Conservation (phyloP, 2,113 vertebrate genomes). For the Chionodraco myersi region DNA sequence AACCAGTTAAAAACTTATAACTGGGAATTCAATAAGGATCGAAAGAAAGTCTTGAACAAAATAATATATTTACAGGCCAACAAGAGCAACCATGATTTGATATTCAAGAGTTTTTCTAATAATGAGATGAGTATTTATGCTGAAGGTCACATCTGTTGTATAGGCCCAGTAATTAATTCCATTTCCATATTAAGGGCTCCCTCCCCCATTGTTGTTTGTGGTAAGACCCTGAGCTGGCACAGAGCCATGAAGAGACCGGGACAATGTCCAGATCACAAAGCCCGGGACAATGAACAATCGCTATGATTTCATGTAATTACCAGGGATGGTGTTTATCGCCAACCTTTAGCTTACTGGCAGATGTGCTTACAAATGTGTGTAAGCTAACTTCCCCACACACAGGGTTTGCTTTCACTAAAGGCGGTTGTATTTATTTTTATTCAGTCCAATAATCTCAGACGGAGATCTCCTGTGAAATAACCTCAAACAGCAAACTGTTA, state of each 20-base stretch:
- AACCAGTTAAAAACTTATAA: neutral
- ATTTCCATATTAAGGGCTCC: constrained; percentile 74
- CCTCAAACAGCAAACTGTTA: constrained; percentile 25
- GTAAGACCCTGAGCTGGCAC: constrained; percentile 66
- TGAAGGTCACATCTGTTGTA: constrained; percentile 78
- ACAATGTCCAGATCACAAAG: constrained; percentile 78
- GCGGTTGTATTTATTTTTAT: constrained; percentile 34
- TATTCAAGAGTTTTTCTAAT: constrained; percentile 3
- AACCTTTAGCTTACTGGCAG: constrained; percentile 39
- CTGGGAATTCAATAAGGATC: neutral
- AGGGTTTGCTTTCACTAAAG: neutral
- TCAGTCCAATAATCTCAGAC: constrained; percentile 21
- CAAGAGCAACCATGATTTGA: constrained; percentile 24
- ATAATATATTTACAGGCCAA: neutral
- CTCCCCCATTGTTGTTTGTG: constrained; percentile 51
- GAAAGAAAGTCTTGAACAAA: neutral
- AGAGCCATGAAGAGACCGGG: constrained; percentile 60
- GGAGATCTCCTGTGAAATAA: constrained; percentile 37
- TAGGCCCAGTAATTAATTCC: constrained; percentile 71
- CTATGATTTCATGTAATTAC: constrained; percentile 73
- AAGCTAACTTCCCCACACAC: neutral
- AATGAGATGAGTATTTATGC: constrained; percentile 59
- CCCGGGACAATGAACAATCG: constrained; percentile 74
- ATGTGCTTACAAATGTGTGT: constrained; percentile 44
- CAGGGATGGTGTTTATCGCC: constrained; percentile 50